Conservation (phyloP, 2,888 invertebrate species). For the Meteorus cinctellus region DNA sequence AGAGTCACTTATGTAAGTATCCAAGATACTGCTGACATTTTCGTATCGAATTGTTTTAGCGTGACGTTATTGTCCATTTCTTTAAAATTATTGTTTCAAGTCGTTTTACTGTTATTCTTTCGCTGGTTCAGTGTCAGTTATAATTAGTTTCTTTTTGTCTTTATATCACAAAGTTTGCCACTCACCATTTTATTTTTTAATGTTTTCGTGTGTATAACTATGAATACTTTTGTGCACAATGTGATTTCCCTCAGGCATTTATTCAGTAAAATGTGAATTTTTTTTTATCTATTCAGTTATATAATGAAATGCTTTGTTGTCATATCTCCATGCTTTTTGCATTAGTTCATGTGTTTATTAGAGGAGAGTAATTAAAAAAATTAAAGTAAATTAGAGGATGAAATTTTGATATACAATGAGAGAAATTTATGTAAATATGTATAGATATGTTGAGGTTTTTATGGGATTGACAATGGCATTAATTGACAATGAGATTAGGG, state of each 20-base stretch:
- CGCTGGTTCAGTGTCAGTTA: not conserved
- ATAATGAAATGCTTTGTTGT: not conserved
- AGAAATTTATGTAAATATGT: not conserved
- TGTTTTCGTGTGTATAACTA: not conserved
- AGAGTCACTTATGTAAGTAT: slow-evolving; percentile 69
- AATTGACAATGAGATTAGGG: slow-evolving; percentile 3
- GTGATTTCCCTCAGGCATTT: slow-evolving; percentile 36
- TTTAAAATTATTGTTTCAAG: not conserved
- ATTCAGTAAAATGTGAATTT: slow-evolving; percentile 13
- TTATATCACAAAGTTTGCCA: slow-evolving; percentile 19
- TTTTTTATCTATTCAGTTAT: slow-evolving; percentile 2
- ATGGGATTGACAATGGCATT: not conserved
- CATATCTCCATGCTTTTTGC: not conserved
- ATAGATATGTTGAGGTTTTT: not conserved
- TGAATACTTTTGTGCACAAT: slow-evolving; percentile 9
- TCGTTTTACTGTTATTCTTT: not conserved
- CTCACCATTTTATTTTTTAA: slow-evolving; percentile 4
- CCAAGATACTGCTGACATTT: slow-evolving; percentile 66
- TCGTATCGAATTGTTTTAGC: slow-evolving; percentile 62
- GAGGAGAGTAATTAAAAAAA: not conserved
- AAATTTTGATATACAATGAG: not conserved
- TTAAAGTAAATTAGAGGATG: not conserved
- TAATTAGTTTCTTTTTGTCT: not conserved
- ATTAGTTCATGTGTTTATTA: slow-evolving; percentile 6
- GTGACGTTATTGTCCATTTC: slow-evolving; percentile 45